phyloP scores from a whole-genome alignment of 2,888 invertebrate species.

The Acrobasis suavella region DNA sequence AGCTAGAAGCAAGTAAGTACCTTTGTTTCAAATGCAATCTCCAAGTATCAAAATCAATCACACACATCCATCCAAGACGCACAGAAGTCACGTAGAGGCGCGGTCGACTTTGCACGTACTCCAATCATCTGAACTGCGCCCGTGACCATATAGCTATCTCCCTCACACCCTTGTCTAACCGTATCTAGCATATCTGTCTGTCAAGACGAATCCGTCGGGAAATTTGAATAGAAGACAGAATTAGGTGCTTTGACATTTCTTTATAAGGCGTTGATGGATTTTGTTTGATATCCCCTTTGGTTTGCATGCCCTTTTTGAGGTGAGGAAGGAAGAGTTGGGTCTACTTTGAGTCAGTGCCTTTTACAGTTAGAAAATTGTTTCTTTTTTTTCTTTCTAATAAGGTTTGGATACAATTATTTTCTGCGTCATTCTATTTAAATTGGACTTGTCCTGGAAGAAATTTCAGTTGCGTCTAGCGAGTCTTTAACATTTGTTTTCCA shows the following conservation, averaged over 20 bases:
- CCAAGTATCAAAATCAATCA: slow-evolving; percentile 58
- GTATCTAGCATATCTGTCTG: slow-evolving; percentile 41
- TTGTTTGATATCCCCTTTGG: slow-evolving; percentile 62
- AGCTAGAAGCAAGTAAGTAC: background rate
- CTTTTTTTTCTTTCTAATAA: background rate
- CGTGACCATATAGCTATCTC: slow-evolving; percentile 67
- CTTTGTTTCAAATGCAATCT: background rate
- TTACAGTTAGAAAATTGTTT: slow-evolving; percentile 30
- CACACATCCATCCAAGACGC: slow-evolving; percentile 41
- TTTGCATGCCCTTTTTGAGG: slow-evolving; percentile 38
- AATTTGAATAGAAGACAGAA: slow-evolving; percentile 72
- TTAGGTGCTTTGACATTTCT: slow-evolving; percentile 79
- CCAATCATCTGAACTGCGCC: slow-evolving; percentile 77
- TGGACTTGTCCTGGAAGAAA: no score
- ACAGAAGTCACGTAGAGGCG: slow-evolving; percentile 73
- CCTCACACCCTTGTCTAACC: slow-evolving; percentile 36
- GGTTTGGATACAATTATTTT: no score
- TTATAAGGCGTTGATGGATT: slow-evolving; percentile 72
- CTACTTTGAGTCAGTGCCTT: slow-evolving; percentile 12
- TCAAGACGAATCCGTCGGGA: slow-evolving; percentile 68
- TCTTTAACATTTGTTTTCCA: no score
- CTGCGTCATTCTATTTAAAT: no score
- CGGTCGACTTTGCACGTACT: slow-evolving; percentile 76
- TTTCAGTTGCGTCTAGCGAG: no score
- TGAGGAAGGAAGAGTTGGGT: slow-evolving; percentile 25